Conservation (phyloP, 2,797 vertebrate species). For the Fistularia tabacaria region DNA sequence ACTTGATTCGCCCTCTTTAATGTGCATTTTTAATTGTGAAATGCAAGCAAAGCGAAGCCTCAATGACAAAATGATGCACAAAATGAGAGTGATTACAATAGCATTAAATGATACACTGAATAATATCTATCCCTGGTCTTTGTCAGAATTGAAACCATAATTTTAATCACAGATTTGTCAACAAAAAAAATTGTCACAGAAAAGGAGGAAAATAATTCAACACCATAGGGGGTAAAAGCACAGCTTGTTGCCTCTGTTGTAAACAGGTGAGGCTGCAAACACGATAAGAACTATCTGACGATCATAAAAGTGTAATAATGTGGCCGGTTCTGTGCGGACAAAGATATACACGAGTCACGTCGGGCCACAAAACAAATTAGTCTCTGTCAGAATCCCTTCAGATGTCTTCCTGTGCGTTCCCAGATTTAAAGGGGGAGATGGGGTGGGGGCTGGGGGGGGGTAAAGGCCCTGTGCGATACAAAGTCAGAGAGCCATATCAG, state of each 20-base stretch:
- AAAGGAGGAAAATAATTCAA: background rate
- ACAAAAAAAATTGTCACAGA: background rate
- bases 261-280: constrained; percentile 25
- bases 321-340: constrained; percentile 27
- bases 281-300: constrained; percentile 38
- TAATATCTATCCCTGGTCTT: constrained; percentile 22
- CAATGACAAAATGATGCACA: too few species aligned
- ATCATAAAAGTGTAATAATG: constrained; percentile 40
- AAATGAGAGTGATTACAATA: too few species aligned
- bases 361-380: constrained; percentile 61
- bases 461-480: constrained; percentile 47
- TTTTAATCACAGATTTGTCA: background rate
- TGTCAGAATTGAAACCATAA: constrained; percentile 4
- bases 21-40: too few species aligned
- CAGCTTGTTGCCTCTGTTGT: constrained; percentile 23
- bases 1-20: too few species aligned
- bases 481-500: constrained; percentile 56
- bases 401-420: constrained; percentile 51
- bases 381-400: constrained; percentile 57
- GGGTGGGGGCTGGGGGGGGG: constrained; percentile 22
- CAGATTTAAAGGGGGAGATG: constrained; percentile 44
- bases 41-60: too few species aligned
- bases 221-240: constrained; percentile 7
- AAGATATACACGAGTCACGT: constrained; percentile 41
- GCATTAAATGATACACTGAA: too few species aligned